Evolutionary conservation across 2,888 invertebrate species (phyloP).

Genomic region (Lottia scabra): DNA sequence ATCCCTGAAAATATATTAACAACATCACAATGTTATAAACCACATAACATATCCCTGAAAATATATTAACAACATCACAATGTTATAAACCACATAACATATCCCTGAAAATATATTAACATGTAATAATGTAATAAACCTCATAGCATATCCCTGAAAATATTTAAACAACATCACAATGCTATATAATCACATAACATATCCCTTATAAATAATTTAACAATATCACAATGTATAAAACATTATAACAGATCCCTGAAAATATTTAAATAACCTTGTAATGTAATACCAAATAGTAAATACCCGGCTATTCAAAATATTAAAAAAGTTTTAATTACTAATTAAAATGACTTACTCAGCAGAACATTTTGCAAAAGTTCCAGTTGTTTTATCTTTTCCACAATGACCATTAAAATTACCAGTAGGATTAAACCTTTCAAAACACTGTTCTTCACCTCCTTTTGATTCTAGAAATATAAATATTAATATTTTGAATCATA

Average conservation of each 20-base stretch:
- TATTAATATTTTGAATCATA: too few species aligned
- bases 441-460: slow-evolving; percentile 89
- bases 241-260: too few species aligned
- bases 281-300: too few species aligned
- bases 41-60: slow-evolving; percentile 88
- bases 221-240: too few species aligned
- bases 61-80: slow-evolving; percentile 76
- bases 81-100: slow-evolving; percentile 94
- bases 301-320: too few species aligned
- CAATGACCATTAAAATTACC: slow-evolving; percentile 97
- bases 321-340: too few species aligned
- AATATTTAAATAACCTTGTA: too few species aligned
- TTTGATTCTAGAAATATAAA: slow-evolving; percentile 75
- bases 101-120: slow-evolving; percentile 75
- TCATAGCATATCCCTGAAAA: slow-evolving; percentile 86
- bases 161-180: neutral
- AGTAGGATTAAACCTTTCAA: slow-evolving; percentile 94
- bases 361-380: slow-evolving; percentile 81
- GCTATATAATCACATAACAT: too few species aligned
- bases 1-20: slow-evolving; percentile 75
- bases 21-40: slow-evolving; percentile 91
- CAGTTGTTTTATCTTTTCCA: slow-evolving; percentile 75
- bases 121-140: slow-evolving; percentile 92
- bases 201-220: too few species aligned
- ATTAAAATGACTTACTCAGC: slow-evolving; percentile 76